A percentile compares a stretch with the other conserved stretches of the same genome.
phyloP scores from a whole-genome alignment of 2,797 vertebrate genomes.

The Denticeps clupeoides region DNA sequence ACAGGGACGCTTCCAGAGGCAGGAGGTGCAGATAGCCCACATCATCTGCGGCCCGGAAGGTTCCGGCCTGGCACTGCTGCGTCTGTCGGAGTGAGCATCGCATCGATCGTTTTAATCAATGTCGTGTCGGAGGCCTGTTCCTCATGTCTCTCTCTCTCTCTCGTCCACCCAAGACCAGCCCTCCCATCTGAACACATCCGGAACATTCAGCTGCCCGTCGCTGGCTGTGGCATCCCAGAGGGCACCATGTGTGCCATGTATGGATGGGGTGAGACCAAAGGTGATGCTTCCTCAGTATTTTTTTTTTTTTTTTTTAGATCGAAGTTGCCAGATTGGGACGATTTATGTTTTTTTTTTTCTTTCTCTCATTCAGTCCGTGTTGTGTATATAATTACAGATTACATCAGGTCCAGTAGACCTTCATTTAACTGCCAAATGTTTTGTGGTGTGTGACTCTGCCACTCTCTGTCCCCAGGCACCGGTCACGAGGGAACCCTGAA shows the following conservation, averaged over 20 bases:
- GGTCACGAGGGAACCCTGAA: conserved; percentile 78
- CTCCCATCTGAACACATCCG: conserved; percentile 74
- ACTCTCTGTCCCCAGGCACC: conserved; percentile 54
- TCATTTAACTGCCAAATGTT: no score
- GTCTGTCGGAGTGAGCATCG: conserved; percentile 81
- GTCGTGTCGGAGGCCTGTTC: conserved; percentile 66
- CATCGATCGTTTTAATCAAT: no score
- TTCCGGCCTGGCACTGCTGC: conserved; percentile 82
- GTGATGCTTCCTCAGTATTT: conserved; percentile 38
- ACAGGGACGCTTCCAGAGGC: conserved; percentile 65
- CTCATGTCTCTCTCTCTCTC: conserved; percentile 15
- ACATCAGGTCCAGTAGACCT: no score
- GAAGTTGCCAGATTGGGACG: no score
- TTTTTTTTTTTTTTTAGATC: no score
- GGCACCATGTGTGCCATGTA: conserved; percentile 83
- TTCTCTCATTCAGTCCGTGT: no score
- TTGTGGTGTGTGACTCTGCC: neutral
- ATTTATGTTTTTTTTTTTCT: no score
- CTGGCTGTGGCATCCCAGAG: conserved; percentile 85
- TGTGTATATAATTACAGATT: no score
- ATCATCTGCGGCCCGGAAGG: conserved; percentile 84
- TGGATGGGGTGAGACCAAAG: conserved; percentile 96
- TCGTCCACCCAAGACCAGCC: conserved; percentile 65
- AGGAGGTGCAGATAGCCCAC: conserved; percentile 81
- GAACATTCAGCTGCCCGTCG: conserved; percentile 80